Evolutionary conservation across 2,797 vertebrate species (phyloP).

Genomic region (Chaenodraco wilsoni): DNA sequence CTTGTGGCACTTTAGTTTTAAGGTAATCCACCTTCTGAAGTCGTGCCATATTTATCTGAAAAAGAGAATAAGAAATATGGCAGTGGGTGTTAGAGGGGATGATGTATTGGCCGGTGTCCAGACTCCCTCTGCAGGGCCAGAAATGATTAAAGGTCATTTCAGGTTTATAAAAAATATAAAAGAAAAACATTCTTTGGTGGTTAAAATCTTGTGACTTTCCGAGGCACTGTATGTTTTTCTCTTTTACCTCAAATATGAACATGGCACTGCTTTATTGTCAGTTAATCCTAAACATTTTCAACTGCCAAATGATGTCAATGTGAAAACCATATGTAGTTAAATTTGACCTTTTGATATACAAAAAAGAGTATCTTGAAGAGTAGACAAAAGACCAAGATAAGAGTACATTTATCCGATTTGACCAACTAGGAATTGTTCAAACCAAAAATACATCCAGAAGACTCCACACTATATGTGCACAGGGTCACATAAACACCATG

Average conservation of each 20-base stretch:
- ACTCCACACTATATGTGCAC: not conserved
- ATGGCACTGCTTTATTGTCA: not conserved
- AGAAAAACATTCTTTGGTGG: not conserved
- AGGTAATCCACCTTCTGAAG: not conserved
- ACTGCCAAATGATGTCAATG: not conserved
- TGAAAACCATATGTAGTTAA: not conserved
- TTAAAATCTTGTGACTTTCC: not conserved
- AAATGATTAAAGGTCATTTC: slow-evolving; percentile 2
- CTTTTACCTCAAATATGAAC: not conserved
- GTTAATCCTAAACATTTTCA: not conserved
- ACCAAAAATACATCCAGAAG: not conserved
- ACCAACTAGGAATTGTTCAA: not conserved
- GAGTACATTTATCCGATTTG: not conserved
- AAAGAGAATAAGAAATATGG: slow-evolving; percentile 3
- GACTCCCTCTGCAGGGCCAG: not conserved
- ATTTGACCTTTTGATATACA: not conserved
- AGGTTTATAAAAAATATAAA: slow-evolving; percentile 11
- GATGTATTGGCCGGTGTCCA: not conserved
- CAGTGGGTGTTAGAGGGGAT: not conserved
- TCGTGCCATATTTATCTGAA: not conserved
- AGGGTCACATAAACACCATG: not conserved
- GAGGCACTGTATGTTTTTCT: not conserved
- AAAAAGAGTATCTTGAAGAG: not conserved
- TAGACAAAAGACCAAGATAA: not conserved
- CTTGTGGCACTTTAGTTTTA: not conserved